Evolutionary conservation across 2,113 vertebrate genomes (phyloP), one percentile per base, ranked within the genome.

Genomic region (Myiozetetes cayanensis): DNA sequence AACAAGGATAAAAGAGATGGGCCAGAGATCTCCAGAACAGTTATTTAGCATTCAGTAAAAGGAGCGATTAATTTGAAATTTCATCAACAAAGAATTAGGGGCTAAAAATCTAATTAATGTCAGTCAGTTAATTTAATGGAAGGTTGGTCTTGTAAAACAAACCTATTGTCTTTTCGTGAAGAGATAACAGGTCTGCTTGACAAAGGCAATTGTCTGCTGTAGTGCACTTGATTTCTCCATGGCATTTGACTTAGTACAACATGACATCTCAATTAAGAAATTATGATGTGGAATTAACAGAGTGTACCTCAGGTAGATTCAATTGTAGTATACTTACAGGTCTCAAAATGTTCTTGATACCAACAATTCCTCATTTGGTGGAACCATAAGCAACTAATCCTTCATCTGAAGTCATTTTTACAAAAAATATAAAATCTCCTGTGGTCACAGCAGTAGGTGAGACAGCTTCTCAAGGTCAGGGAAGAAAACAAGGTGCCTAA

Each of bases 41-140:
- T 89, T 87, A 93, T 68, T 97, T 67, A 85, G 77, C 86, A 92
- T 96, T 96, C 94, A 61, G 65, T 61, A 81, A 94, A 93, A 89
- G 65, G 8, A 89, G 39, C n/a, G 44, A 89, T 84, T 95, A 94
- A 96, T 90, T 95, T 92, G 73, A 85, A 95, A 96, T 95, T 85
- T 92, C 89, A 95, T 93, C 94, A 95, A 93, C 96, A 93, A 92
- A 91, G 93, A 94, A 93, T 94, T 89, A 95, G 65, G 92, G 73
- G 67, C 95, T 96, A 94, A 97, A 96, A 93, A 93, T 92, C 91
- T 87, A 96, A 96, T 97, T 97, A 97, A 93, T 85, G 90, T 89
- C 93, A 96, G 89, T 94, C 94, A 93, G 80, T 74, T 84, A 81
- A 49, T 82, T 94, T 93, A 97, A 97, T 75, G 93, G 89, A 96